Evolutionary conservation across 2,888 invertebrate species (phyloP).

Genomic region (Ceriagrion tenellum): DNA sequence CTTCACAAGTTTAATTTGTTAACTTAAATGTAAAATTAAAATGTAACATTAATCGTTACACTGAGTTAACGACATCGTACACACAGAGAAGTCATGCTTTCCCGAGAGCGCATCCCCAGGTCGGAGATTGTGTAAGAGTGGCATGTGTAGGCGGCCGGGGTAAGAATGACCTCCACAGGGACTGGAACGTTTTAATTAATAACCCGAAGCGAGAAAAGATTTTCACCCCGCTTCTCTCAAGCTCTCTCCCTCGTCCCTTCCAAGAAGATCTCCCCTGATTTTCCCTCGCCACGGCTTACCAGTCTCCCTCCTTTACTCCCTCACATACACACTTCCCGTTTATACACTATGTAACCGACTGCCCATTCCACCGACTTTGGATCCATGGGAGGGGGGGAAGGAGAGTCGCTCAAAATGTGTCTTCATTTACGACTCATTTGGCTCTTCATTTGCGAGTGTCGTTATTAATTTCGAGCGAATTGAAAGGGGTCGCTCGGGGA

Average conservation of each 20-base stretch:
- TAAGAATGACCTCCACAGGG: background rate
- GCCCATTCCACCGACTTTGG: background rate
- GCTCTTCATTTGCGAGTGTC: slow-evolving; percentile 21
- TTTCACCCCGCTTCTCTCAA: background rate
- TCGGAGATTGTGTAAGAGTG: too few species aligned
- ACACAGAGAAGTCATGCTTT: too few species aligned
- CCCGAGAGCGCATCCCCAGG: too few species aligned
- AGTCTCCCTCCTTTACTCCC: background rate
- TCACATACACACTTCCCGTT: background rate
- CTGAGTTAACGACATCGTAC: too few species aligned
- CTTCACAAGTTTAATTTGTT: too few species aligned
- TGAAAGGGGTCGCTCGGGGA: background rate
- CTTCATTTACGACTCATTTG: slow-evolving; percentile 47
- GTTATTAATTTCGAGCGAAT: background rate
- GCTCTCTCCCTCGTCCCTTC: background rate
- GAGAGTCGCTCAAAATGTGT: background rate
- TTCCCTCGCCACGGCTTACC: background rate
- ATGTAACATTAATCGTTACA: too few species aligned
- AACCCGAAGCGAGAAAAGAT: background rate
- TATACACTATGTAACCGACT: too few species aligned
- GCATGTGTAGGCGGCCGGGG: background rate
- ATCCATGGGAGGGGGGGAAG: background rate
- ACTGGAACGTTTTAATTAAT: slow-evolving; percentile 45
- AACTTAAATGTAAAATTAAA: too few species aligned
- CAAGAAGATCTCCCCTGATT: too few species aligned